These are phyloP conservation scores for Caranx ignobilis DNA, from an alignment of 2,113 vertebrate species.

Conservation along the genomic window DNA sequence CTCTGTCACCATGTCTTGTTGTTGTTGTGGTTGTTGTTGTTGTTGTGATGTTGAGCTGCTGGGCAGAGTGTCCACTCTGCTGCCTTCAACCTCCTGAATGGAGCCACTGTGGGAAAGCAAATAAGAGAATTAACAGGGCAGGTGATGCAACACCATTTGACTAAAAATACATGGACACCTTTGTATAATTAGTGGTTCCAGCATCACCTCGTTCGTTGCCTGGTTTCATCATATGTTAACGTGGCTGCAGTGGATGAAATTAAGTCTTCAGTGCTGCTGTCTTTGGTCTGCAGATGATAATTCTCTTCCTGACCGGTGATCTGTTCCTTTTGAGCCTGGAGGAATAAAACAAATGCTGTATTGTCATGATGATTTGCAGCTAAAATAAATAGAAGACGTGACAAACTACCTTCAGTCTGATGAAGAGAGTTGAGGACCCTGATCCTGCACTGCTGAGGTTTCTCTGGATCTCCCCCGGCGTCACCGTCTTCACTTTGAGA, in stretches of 20 bases:
- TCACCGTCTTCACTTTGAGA: slow-evolving; percentile 16
- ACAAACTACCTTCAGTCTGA: slow-evolving; percentile 48
- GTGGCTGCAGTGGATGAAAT: neutral
- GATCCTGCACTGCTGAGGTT: rapidly evolving
- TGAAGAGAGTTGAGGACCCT: neutral
- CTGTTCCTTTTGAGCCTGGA: slow-evolving; percentile 6
- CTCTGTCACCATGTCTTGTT: neutral
- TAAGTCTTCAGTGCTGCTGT: neutral
- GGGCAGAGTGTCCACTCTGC: neutral
- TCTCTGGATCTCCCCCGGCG: slow-evolving; percentile 36
- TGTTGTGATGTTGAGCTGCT: neutral
- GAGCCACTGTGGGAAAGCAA: neutral
- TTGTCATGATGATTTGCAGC: too few species aligned
- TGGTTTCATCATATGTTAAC: neutral
- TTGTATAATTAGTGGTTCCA: too few species aligned
- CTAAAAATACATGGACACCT: too few species aligned
- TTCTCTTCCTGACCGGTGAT: neutral
- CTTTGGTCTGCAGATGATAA: neutral
- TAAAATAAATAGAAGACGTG: too few species aligned
- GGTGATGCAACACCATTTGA: too few species aligned
- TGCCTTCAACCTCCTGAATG: neutral
- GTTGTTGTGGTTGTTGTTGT: neutral
- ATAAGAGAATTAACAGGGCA: neutral
- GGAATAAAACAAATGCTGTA: neutral
- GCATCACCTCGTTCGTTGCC: slow-evolving; percentile 18